phyloP scores from a whole-genome alignment of 64 coral and sea anemone species.

The Porites lutea region DNA sequence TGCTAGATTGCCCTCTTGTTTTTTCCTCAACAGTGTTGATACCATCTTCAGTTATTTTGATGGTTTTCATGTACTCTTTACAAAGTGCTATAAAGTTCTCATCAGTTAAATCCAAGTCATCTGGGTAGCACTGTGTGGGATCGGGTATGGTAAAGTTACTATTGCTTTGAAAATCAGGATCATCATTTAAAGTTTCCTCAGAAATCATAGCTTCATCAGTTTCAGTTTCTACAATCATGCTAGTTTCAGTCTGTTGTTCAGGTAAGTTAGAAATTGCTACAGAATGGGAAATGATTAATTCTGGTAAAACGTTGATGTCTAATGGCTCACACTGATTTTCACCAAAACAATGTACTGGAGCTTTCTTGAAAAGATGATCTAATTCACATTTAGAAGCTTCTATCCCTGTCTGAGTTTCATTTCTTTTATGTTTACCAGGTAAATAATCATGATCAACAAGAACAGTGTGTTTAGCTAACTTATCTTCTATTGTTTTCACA shows the following conservation, averaged over 20 bases:
- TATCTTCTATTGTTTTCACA: not conserved
- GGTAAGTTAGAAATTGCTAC: constrained; percentile 16
- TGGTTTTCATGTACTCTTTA: constrained; percentile 28
- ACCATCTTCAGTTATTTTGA: constrained; percentile 29
- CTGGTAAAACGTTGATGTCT: not conserved
- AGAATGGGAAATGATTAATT: constrained; percentile 34
- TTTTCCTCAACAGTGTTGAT: constrained; percentile 36
- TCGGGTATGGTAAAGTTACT: constrained; percentile 25
- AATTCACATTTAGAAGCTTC: constrained; percentile 3
- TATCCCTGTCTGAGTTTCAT: not conserved
- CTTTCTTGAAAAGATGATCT: constrained; percentile 2
- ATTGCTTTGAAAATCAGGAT: too few relatives aligned
- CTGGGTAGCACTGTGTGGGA: constrained; percentile 3
- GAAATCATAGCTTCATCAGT: too few relatives aligned
- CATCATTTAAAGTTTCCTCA: too few relatives aligned
- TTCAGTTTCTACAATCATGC: too few relatives aligned
- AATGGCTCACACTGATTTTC: constrained; percentile 38
- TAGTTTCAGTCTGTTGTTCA: not conserved
- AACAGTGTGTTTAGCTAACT: constrained; percentile 26
- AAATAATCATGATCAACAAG: constrained; percentile 57
- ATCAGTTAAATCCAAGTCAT: constrained; percentile 46
- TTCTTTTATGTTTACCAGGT: not conserved
- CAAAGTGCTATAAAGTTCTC: constrained; percentile 30
- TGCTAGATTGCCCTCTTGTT: constrained; percentile 56
- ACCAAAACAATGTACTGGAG: too few relatives aligned